Base-by-base conservation (phyloP, 2,113 vertebrate genomes). In the Dendropsophus ebraccatus region DNA sequence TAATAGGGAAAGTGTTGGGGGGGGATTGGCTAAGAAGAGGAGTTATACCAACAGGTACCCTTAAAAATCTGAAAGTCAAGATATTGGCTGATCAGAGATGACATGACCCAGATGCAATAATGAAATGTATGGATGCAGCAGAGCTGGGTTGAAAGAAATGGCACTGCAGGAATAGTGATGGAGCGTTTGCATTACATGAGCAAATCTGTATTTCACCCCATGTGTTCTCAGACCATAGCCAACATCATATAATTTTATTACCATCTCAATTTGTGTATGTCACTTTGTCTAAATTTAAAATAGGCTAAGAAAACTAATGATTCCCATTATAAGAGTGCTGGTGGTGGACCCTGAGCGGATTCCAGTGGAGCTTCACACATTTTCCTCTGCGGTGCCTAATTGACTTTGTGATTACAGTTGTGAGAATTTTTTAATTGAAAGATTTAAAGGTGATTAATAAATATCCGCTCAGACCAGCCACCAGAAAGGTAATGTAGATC, bases 391-490 rank as follows among this genome's bases (percentile, higher is more conserved):
- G 13, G 52, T n/a, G n/a, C 35, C 28, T 65, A 60, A 81, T 65
- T 81, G 56, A 62, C 56, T 81, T 81, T 45, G 54, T 65, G 54
- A 81, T 65, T 81, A 81, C 56, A 60, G 56, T 81, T 81, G 78
- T 81, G 37, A 41, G 60, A 60, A 45, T 47, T 81, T 12, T n/a
- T 65, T 81, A 60, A 81, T 81, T 81, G 50, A 62, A 81, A 80
- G 37, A 65, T 81, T 28, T 65, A 23, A 81, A 62, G 78, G 78
- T 81, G 78, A 81, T 65, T 62, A 62, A 58, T 65, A 41, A 81
- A 81, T 23, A 78, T 78, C 75, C 75, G 13, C 19, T 23, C 32
- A 23, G 52, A 58, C 52, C 23, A 78, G 28, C 23, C 7, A 56
- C 37, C 76, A 12, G 50, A 10, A 35, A 78, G 50, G 30, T 56